Evolutionary conservation across 1,140 invertebrate genomes (phyloP).

Genomic region (Drosophila kohkoa): DNA sequence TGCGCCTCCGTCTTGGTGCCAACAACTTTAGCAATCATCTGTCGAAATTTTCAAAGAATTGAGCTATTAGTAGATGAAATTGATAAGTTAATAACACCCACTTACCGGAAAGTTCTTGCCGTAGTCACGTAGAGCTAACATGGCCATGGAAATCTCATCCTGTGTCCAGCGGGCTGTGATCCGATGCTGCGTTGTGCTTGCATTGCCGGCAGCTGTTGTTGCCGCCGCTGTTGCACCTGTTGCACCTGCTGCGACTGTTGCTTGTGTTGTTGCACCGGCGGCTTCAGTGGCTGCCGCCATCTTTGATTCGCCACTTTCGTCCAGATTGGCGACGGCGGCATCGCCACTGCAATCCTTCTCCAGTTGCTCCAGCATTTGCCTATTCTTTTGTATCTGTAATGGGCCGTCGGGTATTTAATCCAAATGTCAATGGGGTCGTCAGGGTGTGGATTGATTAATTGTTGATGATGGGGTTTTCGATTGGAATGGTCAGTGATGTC

Average conservation of each 20-base stretch:
- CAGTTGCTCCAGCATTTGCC: conserved; percentile 95
- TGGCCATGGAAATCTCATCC: conserved; percentile 95
- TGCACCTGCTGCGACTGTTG: conserved; percentile 82
- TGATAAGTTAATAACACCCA: neutral
- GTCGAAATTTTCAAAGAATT: neutral
- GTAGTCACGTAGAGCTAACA: conserved; percentile 96
- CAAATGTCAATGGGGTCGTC: conserved; percentile 48
- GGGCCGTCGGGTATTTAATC: conserved; percentile 62
- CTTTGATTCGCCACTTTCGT: conserved; percentile 84
- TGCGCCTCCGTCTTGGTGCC: conserved; percentile 98
- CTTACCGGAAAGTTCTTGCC: conserved; percentile 95
- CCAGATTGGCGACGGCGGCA: conserved; percentile 13
- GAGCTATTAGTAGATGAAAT: neutral
- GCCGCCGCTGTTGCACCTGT: neutral
- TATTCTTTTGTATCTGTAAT: conserved; percentile 96
- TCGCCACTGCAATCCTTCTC: conserved; percentile 86
- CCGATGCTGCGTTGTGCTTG: conserved; percentile 85
- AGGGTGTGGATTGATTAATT: neutral
- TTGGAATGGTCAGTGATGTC: neutral
- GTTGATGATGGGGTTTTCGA: conserved; percentile 1
- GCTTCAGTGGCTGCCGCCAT: conserved; percentile 85
- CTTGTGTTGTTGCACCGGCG: conserved; percentile 58
- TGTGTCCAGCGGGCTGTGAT: conserved; percentile 96
- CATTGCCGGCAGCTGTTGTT: conserved; percentile 3
- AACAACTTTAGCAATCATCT: conserved; percentile 96